Percentiles rank a stretch among this genome's conserved stretches.
Conservation (phyloP, 37 sponge, comb jelly and placozoan species). For the Trichoplax adhaerens region DNA sequence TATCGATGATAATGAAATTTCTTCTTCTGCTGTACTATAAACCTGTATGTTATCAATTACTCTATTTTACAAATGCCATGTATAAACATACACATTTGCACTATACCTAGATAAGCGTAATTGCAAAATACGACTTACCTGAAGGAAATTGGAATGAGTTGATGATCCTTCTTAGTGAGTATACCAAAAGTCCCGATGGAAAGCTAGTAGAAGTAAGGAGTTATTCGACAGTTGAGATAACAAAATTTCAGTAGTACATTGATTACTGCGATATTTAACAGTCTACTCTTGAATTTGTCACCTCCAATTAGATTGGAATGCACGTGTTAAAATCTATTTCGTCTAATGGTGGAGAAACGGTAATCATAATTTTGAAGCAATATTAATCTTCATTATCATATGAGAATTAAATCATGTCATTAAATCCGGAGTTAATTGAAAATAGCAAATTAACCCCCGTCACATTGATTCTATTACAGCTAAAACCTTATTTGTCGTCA, state of each 20-base stretch:
- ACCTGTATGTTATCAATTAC: too few relatives aligned
- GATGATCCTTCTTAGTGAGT: slow-evolving; percentile 25
- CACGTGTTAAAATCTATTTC: slow-evolving; percentile 32
- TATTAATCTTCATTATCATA: too few relatives aligned
- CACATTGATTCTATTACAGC: slow-evolving; percentile 17
- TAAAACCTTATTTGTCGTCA: slow-evolving; percentile 30
- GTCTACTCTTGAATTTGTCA: background rate
- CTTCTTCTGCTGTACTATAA: too few relatives aligned
- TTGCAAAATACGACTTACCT: slow-evolving; percentile 44
- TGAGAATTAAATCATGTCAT: too few relatives aligned
- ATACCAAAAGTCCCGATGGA: slow-evolving; percentile 28
- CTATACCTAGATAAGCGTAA: slow-evolving; percentile 11
- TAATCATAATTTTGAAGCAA: slow-evolving; percentile 2
- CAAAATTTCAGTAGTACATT: too few relatives aligned
- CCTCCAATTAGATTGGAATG: slow-evolving; percentile 31
- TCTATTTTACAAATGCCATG: too few relatives aligned
- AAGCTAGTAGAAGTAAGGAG: slow-evolving; percentile 38
- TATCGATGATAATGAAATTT: too few relatives aligned
- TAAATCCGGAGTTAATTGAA: too few relatives aligned
- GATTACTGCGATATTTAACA: too few relatives aligned
- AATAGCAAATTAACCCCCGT: too few relatives aligned
- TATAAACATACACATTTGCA: too few relatives aligned
- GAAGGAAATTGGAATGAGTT: slow-evolving; percentile 45
- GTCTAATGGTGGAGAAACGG: slow-evolving; percentile 32
- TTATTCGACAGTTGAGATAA: too few relatives aligned